These are phyloP conservation scores for Hippasteria phrygiana DNA, from an alignment of 53 echinoderm and acorn worm genomes.

Conservation along the genomic window DNA sequence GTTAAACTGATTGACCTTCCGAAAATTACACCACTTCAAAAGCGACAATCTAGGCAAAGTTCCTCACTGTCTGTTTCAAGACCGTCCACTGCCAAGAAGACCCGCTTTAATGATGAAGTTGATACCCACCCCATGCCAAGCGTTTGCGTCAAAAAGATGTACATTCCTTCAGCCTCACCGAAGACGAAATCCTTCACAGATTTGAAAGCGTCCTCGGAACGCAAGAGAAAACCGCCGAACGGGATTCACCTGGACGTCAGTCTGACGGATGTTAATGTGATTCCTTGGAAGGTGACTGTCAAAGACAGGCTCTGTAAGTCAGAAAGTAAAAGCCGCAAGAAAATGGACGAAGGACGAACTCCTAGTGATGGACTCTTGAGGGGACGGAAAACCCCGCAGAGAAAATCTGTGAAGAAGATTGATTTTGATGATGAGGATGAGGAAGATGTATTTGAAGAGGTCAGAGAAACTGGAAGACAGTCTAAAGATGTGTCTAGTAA, in stretches of 20 bases:
- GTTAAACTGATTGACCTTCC: slow-evolving; percentile 21
- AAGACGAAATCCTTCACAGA: slow-evolving; percentile 2
- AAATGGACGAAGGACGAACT: background rate
- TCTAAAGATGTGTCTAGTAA: background rate
- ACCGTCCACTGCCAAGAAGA: slow-evolving; percentile 55
- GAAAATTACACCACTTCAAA: slow-evolving; percentile 19
- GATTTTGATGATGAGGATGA: slow-evolving; percentile 26
- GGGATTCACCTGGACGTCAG: slow-evolving; percentile 4
- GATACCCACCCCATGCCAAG: background rate
- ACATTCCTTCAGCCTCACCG: background rate
- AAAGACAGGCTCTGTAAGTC: slow-evolving; percentile 19
- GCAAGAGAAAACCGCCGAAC: slow-evolving; percentile 17
- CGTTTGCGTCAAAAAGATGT: slow-evolving; percentile 3
- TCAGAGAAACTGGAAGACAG: background rate
- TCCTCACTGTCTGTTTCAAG: background rate
- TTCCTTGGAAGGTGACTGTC: background rate
- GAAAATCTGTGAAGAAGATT: slow-evolving; percentile 42
- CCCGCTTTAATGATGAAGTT: background rate
- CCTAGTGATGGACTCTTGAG: slow-evolving; percentile 18
- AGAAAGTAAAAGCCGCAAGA: slow-evolving; percentile 1
- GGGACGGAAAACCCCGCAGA: background rate
- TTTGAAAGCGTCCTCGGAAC: slow-evolving; percentile 21
- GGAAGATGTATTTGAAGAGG: slow-evolving; percentile 29
- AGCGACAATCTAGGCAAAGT: too few species aligned
- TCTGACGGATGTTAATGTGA: slow-evolving; percentile 7